phyloP scores from a whole-genome alignment of 2,888 invertebrate species.

The Drosophila niveifrons region DNA sequence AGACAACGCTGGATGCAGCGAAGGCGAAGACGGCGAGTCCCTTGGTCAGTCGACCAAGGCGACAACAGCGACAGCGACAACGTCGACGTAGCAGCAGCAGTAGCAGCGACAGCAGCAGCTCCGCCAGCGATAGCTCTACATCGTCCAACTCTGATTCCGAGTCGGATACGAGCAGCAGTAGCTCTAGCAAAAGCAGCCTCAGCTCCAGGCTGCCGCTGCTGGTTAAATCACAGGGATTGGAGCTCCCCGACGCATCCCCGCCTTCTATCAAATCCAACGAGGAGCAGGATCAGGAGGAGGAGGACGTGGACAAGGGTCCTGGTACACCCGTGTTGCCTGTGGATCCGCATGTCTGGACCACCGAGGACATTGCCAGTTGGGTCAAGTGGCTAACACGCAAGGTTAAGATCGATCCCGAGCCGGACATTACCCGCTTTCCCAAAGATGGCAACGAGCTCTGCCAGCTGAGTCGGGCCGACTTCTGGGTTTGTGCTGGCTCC shows the following conservation, averaged over 20 bases:
- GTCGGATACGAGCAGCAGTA: conserved; percentile 34
- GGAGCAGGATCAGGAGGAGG: conserved; percentile 3
- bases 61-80: conserved; percentile 10
- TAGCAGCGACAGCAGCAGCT: conserved; percentile 53
- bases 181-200: conserved; percentile 27
- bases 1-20: conserved; percentile 27
- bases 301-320: conserved; percentile 50
- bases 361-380: conserved; percentile 88
- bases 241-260: conserved; percentile 26
- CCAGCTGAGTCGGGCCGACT: conserved; percentile 88
- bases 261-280: conserved; percentile 41
- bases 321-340: conserved; percentile 76
- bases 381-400: conserved; percentile 88
- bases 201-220: conserved; percentile 24
- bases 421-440: conserved; percentile 87
- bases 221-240: background rate
- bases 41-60: conserved; percentile 22
- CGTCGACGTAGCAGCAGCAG: conserved; percentile 14
- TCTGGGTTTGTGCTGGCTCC: conserved; percentile 87
- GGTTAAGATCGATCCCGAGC: conserved; percentile 87
- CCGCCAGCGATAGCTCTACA: conserved; percentile 44
- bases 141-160: conserved; percentile 35
- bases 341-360: conserved; percentile 89
- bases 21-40: conserved; percentile 41
- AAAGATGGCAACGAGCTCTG: conserved; percentile 87